A percentile compares a stretch with the other conserved stretches of the same genome.
Conservation (phyloP, 2,113 vertebrate genomes). For the Semnopithecus entellus region DNA sequence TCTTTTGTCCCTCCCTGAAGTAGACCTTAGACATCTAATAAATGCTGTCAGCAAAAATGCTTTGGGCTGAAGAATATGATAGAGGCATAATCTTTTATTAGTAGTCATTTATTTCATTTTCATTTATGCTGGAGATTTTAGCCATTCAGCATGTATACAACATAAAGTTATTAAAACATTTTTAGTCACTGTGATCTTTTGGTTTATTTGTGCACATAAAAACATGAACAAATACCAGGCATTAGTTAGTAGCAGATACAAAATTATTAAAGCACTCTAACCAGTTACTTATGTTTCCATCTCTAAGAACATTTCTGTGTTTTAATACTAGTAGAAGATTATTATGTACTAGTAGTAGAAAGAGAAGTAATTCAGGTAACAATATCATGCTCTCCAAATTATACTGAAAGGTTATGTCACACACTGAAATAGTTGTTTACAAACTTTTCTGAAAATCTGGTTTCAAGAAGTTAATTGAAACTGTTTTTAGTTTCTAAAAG, state of each 20-base stretch:
- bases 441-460: constrained; percentile 39
- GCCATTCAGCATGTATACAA: background rate
- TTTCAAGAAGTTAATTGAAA: constrained; percentile 13
- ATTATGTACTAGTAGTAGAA: background rate
- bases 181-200: constrained; percentile 10
- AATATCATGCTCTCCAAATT: constrained; percentile 25
- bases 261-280: constrained; percentile 27
- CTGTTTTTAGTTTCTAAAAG: constrained; percentile 38
- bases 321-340: background rate
- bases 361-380: constrained; percentile 21
- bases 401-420: background rate
- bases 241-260: background rate
- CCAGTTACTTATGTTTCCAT: constrained; percentile 25
- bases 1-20: background rate
- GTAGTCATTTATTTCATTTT: constrained; percentile 10
- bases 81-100: background rate
- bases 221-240: background rate
- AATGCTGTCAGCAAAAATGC: background rate
- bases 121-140: constrained; percentile 19
- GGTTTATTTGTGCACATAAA: background rate
- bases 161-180: background rate
- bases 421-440: background rate
- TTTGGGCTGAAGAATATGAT: background rate
- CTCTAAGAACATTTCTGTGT: background rate
- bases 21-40: background rate